These are phyloP conservation scores for Diadromus collaris DNA, from an alignment of 2,888 invertebrate genomes.

Conservation along the genomic window DNA sequence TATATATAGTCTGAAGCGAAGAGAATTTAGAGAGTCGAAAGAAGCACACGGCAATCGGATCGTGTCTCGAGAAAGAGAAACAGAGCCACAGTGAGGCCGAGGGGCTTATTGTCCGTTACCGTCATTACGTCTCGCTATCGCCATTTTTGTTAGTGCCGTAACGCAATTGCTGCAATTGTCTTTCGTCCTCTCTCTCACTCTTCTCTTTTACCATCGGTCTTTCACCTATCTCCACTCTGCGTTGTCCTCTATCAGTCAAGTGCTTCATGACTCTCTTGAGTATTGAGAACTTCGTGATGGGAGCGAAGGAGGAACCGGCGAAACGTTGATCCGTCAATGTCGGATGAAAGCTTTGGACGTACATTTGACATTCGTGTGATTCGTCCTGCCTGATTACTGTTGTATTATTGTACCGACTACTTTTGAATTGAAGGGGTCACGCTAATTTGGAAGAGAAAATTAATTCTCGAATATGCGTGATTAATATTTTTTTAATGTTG, in stretches of 20 bases:
- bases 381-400: neutral
- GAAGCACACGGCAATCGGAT: conserved; percentile 46
- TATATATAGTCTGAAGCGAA: neutral
- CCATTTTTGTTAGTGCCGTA: conserved; percentile 60
- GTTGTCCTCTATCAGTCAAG: conserved; percentile 7
- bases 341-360: neutral
- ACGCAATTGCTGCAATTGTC: conserved; percentile 59
- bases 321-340: neutral
- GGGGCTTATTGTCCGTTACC: conserved; percentile 58
- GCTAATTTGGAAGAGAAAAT: neutral
- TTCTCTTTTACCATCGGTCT: conserved; percentile 20
- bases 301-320: neutral
- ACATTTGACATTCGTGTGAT: neutral
- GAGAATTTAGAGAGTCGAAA: conserved; percentile 36
- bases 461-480: neutral
- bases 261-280: neutral
- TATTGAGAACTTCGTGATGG: neutral
- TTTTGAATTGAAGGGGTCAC: neutral
- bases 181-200: conserved; percentile 27
- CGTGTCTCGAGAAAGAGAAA: conserved; percentile 26
- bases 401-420: neutral
- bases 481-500: too few species aligned
- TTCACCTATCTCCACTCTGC: conserved; percentile 25
- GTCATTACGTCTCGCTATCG: conserved; percentile 56
- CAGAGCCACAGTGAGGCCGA: conserved; percentile 49